These are phyloP conservation scores for Cyanistes caeruleus DNA, from an alignment of 2,113 vertebrate genomes.

Conservation along the genomic window DNA sequence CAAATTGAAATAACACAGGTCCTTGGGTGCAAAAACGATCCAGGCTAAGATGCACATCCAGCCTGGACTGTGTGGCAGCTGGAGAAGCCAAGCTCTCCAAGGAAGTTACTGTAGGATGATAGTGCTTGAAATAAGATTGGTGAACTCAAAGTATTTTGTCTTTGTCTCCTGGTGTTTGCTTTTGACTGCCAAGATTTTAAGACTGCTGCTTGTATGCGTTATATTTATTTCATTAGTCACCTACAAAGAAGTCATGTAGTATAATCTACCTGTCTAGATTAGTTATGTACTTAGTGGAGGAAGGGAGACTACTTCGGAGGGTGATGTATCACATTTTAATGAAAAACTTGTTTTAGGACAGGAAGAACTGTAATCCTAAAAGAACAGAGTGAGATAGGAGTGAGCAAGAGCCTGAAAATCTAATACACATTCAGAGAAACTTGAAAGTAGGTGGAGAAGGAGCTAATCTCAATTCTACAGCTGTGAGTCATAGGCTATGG, in stretches of 20 bases:
- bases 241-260: not conserved
- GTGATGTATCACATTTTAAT: not conserved
- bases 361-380: not conserved
- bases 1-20: not conserved
- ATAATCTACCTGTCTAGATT: not conserved
- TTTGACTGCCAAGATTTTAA: not conserved
- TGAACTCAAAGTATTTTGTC: not conserved
- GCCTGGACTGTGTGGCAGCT: not conserved
- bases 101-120: not conserved
- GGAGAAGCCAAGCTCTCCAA: not conserved
- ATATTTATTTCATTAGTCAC: not conserved
- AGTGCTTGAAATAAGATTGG: not conserved
- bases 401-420: conserved; percentile 2
- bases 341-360: not conserved
- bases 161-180: not conserved
- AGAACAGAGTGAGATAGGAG: not conserved
- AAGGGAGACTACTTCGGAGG: not conserved
- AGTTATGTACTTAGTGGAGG: not conserved
- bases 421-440: not conserved
- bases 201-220: not conserved
- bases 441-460: not conserved
- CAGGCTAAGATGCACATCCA: not conserved
- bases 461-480: conserved; percentile 21
- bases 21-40: not conserved
- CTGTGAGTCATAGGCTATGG: conserved; percentile 5